Base-by-base conservation (phyloP, 2,113 vertebrate species). In the Etia nguti region DNA sequence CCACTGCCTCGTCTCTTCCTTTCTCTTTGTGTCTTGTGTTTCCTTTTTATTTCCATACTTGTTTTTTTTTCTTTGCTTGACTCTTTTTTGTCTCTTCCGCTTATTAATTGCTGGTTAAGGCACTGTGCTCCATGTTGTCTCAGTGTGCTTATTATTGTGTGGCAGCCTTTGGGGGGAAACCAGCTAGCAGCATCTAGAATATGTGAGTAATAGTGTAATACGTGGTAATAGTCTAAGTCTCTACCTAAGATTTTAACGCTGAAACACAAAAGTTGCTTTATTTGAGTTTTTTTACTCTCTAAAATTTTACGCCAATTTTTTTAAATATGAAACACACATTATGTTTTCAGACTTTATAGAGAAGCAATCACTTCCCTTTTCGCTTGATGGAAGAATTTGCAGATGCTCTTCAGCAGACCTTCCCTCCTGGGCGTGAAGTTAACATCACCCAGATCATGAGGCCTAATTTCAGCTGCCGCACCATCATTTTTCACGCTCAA, bases 91-190 rank as follows among this genome's bases (percentile, higher is more conserved):
- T 86, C 80, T 87, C 16, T 41, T 18, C n/a, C 73, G 2, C 70
- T 89, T 83, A 77, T 92, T 89, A 88, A 82, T 59, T 56, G 13
- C 80, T 54, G 41, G 52, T 80, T 77, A 34, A 75, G 24, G 10
- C 26, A 2, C 22, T 50, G 31, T 26, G 77, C 41, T 80, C 11
- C 73, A 48, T 65, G 75, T 31, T 43, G 41, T 24, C 59, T 20
- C 56, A 54, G 12, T 77, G 68, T 85, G 86, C 65, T 89, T 90
- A 85, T 92, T 92, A 86, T 57, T 65, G 65, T 57, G 16, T 80
- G 26, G 24, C 15, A 56, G 48, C 10, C 24, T 75, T 41, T 18
- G 15, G 8, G 18, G 79, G 36, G 10, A 60, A 50, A 52, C 4
- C 20, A 15, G 55, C 82, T 62, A 84, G 54, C 46, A 50, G 80